A percentile compares a stretch with the other conserved stretches of the same genome.
phyloP scores from a whole-genome alignment of 2,888 invertebrate genomes.

The Temnothorax unifasciatus region DNA sequence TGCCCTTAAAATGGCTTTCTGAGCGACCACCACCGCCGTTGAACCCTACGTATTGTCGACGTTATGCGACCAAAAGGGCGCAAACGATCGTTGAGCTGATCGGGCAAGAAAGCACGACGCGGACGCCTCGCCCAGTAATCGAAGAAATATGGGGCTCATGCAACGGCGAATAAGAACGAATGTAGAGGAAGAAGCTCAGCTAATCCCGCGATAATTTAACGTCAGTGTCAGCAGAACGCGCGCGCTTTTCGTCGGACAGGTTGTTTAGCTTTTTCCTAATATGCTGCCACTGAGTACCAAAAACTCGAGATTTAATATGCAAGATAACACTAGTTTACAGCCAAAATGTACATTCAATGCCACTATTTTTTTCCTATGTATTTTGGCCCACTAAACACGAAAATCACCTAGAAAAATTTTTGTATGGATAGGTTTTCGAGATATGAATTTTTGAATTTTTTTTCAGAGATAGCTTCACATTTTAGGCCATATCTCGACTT shows the following conservation, averaged over 20 bases:
- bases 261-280: constrained; percentile 22
- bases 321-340: too few species aligned
- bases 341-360: too few species aligned
- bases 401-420: too few species aligned
- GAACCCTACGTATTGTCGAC: constrained; percentile 26
- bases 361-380: too few species aligned
- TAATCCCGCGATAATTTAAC: constrained; percentile 50
- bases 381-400: too few species aligned
- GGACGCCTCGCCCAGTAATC: not conserved
- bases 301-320: not conserved
- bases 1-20: constrained; percentile 35
- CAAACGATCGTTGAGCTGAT: constrained; percentile 39
- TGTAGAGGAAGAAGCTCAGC: not conserved
- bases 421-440: too few species aligned
- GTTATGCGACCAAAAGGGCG: constrained; percentile 33
- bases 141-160: constrained; percentile 32
- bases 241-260: not conserved
- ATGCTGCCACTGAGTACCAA: not conserved
- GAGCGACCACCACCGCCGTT: not conserved
- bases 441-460: too few species aligned
- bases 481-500: too few species aligned
- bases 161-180: constrained; percentile 34
- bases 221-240: constrained; percentile 36
- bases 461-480: too few species aligned
- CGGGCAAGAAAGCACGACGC: constrained; percentile 24